phyloP scores from a whole-genome alignment of 1,140 invertebrate genomes.

The Acromyrmex heyeri region DNA sequence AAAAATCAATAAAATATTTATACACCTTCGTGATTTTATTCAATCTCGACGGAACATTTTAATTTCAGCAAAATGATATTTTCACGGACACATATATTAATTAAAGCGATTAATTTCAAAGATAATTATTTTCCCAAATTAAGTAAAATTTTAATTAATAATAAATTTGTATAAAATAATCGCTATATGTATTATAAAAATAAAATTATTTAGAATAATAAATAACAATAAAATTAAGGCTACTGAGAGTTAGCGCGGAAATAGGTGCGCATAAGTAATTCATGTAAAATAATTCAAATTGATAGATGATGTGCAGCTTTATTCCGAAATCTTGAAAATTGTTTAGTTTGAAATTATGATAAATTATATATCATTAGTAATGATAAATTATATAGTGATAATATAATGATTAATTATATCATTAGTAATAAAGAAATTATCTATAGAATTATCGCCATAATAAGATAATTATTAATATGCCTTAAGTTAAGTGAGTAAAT shows the following conservation, averaged over 20 bases:
- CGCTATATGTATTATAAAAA: background rate
- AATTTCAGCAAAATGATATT: background rate
- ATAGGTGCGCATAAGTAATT: no score
- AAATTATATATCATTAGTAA: background rate
- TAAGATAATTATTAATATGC: background rate
- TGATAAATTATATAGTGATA: no score
- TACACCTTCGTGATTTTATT: background rate
- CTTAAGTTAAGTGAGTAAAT: background rate
- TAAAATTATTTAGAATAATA: no score
- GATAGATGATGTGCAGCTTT: no score
- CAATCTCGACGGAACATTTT: background rate
- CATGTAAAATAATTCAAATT: no score
- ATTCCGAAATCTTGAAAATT: background rate
- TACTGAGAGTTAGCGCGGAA: no score
- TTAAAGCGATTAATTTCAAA: constrained; percentile 7
- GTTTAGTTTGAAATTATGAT: background rate
- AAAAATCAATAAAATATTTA: constrained; percentile 16
- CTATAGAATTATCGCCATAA: no score
- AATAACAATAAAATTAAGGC: no score
- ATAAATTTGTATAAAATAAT: background rate
- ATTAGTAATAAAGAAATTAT: background rate
- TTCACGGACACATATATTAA: background rate
- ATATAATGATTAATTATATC: no score
- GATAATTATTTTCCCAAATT: background rate
- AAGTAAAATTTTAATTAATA: background rate